Conservation (phyloP, 92 coral and sea anemone genomes). For the Siderastrea siderea region DNA sequence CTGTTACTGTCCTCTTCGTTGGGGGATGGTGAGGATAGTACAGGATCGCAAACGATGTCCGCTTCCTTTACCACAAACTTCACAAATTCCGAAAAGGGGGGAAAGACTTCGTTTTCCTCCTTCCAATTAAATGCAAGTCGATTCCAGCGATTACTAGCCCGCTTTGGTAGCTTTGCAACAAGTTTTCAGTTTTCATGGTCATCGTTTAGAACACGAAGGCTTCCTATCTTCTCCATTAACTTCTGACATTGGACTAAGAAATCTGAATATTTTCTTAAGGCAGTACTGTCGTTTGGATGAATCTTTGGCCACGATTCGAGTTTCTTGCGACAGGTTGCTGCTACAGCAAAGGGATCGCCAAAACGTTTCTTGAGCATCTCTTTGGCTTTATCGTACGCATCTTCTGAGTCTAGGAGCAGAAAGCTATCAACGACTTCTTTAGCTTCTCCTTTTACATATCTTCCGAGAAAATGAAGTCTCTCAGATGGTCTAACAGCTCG, state of each 20-base stretch:
- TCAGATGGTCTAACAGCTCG: constrained; percentile 54
- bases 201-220: constrained; percentile 52
- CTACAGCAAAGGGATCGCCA: constrained; percentile 63
- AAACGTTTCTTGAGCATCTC: constrained; percentile 59
- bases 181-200: constrained; percentile 63
- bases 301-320: constrained; percentile 65
- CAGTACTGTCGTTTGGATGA: constrained; percentile 40
- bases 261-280: constrained; percentile 51
- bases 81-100: constrained; percentile 60
- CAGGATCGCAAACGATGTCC: constrained; percentile 72
- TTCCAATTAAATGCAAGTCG: constrained; percentile 60
- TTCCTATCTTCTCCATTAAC: constrained; percentile 46
- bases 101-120: constrained; percentile 48
- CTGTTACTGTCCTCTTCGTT: constrained; percentile 42
- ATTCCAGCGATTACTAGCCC: constrained; percentile 66
- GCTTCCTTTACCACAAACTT: constrained; percentile 60
- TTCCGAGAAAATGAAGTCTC: constrained; percentile 68
- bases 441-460: constrained; percentile 64
- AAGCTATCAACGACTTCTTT: constrained; percentile 69
- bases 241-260: constrained; percentile 73
- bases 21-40: constrained; percentile 43
- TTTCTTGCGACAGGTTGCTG: constrained; percentile 44
- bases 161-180: constrained; percentile 62
- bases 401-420: constrained; percentile 57
- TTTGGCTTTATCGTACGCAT: constrained; percentile 63